Percentiles rank a stretch among this genome's conserved stretches.
Conservation (phyloP, 2,797 vertebrate genomes). For the Gambelia wislizenii region DNA sequence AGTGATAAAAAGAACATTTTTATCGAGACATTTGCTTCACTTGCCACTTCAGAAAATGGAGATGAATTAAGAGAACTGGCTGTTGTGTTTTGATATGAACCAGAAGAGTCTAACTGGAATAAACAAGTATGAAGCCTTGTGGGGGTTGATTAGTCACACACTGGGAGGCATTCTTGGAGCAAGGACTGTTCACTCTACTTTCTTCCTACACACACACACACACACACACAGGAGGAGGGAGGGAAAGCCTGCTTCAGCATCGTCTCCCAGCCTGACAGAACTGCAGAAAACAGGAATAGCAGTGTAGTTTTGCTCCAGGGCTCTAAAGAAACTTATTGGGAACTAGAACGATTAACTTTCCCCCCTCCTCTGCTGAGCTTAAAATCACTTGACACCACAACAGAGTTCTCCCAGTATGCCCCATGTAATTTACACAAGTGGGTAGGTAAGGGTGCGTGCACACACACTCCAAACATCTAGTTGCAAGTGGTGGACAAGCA, state of each 20-base stretch:
- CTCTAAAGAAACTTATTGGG: neutral
- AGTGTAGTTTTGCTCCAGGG: neutral
- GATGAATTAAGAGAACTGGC: conserved; percentile 60
- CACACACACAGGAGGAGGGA: neutral
- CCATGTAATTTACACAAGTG: neutral
- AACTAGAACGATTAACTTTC: neutral
- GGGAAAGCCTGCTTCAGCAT: neutral
- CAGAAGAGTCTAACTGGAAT: conserved; percentile 54
- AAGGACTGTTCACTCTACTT: conserved; percentile 1
- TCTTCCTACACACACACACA: neutral
- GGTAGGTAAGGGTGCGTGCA: too few relatives aligned
- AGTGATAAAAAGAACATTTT: conserved; percentile 57
- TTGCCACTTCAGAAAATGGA: conserved; percentile 68
- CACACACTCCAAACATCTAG: too few relatives aligned
- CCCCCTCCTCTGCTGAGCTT: accelerated
- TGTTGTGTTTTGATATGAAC: conserved; percentile 49
- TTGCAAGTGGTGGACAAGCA: neutral
- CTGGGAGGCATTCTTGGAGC: conserved; percentile 33
- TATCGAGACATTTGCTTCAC: conserved; percentile 51
- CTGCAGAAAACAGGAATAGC: neutral
- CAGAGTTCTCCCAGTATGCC: too few relatives aligned
- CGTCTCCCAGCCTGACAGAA: neutral
- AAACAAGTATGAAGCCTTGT: conserved; percentile 42
- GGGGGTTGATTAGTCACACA: conserved; percentile 40
- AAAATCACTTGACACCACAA: neutral